phyloP scores from a whole-genome alignment of 2,797 vertebrate species.

The Microchirus variegatus region DNA sequence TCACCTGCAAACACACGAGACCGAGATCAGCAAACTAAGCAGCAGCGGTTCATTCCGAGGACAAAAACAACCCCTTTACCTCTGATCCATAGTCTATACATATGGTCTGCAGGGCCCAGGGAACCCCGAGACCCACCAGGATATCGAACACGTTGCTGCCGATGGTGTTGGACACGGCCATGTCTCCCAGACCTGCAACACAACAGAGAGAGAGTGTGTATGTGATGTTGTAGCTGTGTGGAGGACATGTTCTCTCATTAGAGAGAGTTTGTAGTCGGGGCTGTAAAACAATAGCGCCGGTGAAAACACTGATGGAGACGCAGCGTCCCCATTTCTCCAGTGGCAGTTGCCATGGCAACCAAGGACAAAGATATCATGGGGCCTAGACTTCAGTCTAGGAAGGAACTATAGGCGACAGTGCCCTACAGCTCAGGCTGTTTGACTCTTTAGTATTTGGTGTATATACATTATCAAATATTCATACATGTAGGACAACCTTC shows the following conservation, averaged over 20 bases:
- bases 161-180: conserved; percentile 97
- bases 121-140: conserved; percentile 92
- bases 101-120: conserved; percentile 96
- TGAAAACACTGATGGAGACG: neutral
- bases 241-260: neutral
- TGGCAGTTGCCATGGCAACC: conserved; percentile 7
- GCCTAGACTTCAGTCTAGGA: neutral
- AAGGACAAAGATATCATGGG: neutral
- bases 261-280: neutral
- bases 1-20: conserved; percentile 82
- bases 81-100: conserved; percentile 88
- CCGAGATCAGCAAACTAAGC: neutral
- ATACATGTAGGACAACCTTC: neutral
- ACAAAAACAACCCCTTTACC: conserved; percentile 62
- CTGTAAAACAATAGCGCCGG: no score
- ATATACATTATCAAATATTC: no score
- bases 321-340: neutral
- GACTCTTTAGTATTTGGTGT: neutral
- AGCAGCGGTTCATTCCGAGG: neutral
- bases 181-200: conserved; percentile 90
- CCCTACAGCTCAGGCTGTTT: neutral
- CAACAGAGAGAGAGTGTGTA: neutral
- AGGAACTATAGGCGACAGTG: neutral
- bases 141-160: conserved; percentile 99
- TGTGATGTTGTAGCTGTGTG: neutral